A percentile compares a stretch with the other conserved stretches of the same genome.
Conservation (phyloP, 2,888 invertebrate species). For the Eupithecia insigniata region DNA sequence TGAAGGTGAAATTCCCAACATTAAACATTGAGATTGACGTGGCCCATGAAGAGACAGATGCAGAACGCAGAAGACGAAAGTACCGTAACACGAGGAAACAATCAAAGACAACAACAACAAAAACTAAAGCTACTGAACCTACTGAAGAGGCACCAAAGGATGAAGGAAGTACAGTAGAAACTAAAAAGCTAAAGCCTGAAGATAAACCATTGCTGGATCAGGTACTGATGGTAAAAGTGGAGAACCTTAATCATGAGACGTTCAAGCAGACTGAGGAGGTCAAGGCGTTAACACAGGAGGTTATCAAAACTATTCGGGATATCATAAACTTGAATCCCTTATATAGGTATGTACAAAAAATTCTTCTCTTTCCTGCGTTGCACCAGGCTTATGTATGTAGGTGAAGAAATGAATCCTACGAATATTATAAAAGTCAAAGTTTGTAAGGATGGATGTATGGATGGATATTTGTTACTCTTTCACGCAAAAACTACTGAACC, state of each 20-base stretch:
- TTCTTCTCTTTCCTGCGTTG: not conserved
- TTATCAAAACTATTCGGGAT: constrained; percentile 98
- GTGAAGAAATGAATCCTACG: too few species aligned
- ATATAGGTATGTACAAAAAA: constrained; percentile 84
- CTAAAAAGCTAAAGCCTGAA: not conserved
- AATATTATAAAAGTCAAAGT: too few species aligned
- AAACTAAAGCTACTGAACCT: not conserved
- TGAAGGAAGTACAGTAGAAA: constrained; percentile 52
- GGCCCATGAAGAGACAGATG: constrained; percentile 89
- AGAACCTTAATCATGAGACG: constrained; percentile 94
- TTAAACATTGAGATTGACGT: constrained; percentile 93
- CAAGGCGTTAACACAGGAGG: constrained; percentile 97
- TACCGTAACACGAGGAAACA: constrained; percentile 69
- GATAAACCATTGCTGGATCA: constrained; percentile 61
- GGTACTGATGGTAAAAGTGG: constrained; percentile 96
- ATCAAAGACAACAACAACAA: constrained; percentile 37
- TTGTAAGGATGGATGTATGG: too few species aligned
- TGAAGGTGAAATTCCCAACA: constrained; percentile 92
- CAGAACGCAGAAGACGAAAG: constrained; percentile 83
- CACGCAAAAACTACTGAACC: too few species aligned
- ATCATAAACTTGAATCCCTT: constrained; percentile 98
- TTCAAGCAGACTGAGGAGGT: constrained; percentile 97
- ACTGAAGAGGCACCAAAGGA: constrained; percentile 28
- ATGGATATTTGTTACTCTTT: too few species aligned
- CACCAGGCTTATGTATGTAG: too few species aligned